Percentiles rank a stretch among this genome's conserved stretches.
Evolutionary conservation across 64 coral and sea anemone species (phyloP).

Genomic region (Acropora tenuis): DNA sequence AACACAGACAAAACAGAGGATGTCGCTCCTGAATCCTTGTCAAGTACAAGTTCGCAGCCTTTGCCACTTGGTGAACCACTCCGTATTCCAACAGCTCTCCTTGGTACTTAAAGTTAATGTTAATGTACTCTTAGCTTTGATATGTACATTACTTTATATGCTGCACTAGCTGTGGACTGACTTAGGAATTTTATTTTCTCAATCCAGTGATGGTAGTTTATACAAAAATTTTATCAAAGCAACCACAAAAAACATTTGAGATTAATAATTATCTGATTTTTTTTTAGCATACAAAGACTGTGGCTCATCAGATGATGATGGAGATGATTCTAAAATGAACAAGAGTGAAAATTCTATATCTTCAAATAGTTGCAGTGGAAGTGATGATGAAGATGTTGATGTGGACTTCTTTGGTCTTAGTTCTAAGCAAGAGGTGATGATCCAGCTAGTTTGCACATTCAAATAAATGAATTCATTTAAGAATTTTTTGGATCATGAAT

Average conservation of each 20-base stretch:
- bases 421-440: neutral
- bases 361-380: neutral
- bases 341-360: neutral
- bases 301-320: constrained; percentile 24
- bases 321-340: neutral
- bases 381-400: neutral
- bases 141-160: neutral
- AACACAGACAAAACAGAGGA: constrained; percentile 12
- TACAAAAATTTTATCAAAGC: too few species aligned
- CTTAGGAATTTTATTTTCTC: too few species aligned
- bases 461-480: too few species aligned
- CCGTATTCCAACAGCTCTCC: constrained; percentile 57
- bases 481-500: too few species aligned
- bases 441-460: too few species aligned
- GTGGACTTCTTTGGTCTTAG: constrained; percentile 22
- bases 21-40: neutral
- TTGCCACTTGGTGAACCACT: constrained; percentile 64
- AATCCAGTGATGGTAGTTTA: too few species aligned
- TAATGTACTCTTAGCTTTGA: neutral
- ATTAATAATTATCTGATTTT: too few species aligned
- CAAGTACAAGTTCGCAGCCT: constrained; percentile 19
- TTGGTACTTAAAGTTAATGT: constrained; percentile 49
- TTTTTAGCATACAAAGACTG: neutral
- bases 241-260: too few species aligned
- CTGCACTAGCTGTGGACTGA: too few species aligned